These are phyloP conservation scores for Patella caerulea DNA, from an alignment of 2,888 invertebrate species.

Conservation along the genomic window DNA sequence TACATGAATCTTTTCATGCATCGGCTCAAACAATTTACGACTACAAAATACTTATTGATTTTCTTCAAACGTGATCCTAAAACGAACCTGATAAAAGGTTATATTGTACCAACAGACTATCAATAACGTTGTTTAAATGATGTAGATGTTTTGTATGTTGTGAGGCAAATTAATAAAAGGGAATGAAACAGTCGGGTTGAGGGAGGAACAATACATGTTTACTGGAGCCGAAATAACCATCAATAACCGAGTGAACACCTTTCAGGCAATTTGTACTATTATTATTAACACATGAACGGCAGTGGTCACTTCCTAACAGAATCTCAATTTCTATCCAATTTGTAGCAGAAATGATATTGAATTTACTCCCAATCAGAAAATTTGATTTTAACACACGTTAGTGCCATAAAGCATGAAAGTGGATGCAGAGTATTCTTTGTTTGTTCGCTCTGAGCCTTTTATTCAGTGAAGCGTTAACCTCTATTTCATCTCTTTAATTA, in stretches of 20 bases:
- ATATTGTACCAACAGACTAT: no score
- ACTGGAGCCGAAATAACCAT: not conserved
- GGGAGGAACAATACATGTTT: no score
- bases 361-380: not conserved
- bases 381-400: not conserved
- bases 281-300: constrained; percentile 6
- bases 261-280: constrained; percentile 5
- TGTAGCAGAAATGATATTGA: constrained; percentile 2
- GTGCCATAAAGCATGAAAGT: constrained; percentile 1
- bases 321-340: constrained; percentile 1
- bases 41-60: no score
- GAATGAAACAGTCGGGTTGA: no score
- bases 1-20: no score
- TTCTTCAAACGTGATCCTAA: no score
- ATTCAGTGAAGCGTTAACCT: not conserved
- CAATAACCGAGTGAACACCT: constrained; percentile 6
- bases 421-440: constrained; percentile 1
- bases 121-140: no score
- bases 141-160: no score
- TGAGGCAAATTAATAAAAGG: no score
- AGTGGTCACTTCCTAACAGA: not conserved
- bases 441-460: not conserved
- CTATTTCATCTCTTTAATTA: not conserved
- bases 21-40: no score
- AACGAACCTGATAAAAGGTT: no score